A percentile compares a stretch with the other conserved stretches of the same genome.
Conservation (phyloP, 2,888 invertebrate genomes). For the Anarsia innoxiella region DNA sequence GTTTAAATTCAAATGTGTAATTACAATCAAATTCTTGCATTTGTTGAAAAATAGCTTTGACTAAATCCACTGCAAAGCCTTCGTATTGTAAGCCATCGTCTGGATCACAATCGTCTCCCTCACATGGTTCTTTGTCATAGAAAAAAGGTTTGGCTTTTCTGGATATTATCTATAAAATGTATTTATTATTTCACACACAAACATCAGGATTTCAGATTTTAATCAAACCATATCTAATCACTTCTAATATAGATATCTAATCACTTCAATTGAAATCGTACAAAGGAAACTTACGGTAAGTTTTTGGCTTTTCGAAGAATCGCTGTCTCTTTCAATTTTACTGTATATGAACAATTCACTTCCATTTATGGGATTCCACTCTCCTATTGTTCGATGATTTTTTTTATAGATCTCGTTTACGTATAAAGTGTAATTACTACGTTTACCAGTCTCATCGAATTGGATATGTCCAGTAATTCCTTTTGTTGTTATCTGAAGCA, state of each 20-base stretch:
- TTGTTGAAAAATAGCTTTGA: constrained; percentile 79
- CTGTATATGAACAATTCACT: no score
- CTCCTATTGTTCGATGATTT: constrained; percentile 40
- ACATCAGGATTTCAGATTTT: no score
- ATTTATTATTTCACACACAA: background rate
- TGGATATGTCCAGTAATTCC: constrained; percentile 81
- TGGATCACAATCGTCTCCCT: constrained; percentile 46
- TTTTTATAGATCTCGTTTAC: constrained; percentile 74
- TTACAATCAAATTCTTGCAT: constrained; percentile 56
- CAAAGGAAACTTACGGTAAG: no score
- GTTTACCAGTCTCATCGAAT: constrained; percentile 80
- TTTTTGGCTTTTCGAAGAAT: no score
- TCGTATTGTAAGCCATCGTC: constrained; percentile 79
- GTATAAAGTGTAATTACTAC: constrained; percentile 80
- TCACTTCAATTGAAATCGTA: no score
- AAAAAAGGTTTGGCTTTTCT: constrained; percentile 84
- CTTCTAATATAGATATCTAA: no score
- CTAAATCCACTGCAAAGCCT: constrained; percentile 85
- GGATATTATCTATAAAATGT: constrained; percentile 68
- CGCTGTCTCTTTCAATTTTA: no score
- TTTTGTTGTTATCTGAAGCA: constrained; percentile 75
- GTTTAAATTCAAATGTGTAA: constrained; percentile 49
- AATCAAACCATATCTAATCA: no score
- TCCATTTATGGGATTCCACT: constrained; percentile 51
- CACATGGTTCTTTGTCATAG: constrained; percentile 72